Evolutionary conservation across 2,888 invertebrate genomes (phyloP).

Genomic region (Gasteruption jaculator): DNA sequence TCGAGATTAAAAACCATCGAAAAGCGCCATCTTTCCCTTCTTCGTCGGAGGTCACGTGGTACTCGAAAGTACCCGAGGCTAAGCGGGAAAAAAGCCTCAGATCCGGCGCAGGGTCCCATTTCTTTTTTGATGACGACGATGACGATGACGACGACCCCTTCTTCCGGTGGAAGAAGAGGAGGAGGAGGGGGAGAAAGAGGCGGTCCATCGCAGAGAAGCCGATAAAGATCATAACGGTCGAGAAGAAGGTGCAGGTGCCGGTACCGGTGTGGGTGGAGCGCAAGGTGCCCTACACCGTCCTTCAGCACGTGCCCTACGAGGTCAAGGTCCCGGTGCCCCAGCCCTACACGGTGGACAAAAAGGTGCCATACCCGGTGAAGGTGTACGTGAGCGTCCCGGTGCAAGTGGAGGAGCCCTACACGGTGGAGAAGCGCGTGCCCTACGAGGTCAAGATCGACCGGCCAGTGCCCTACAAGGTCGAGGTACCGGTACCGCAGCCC

Average conservation of each 20-base stretch:
- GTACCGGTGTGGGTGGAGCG: constrained; percentile 60
- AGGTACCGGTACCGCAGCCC: constrained; percentile 48
- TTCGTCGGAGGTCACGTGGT: no score
- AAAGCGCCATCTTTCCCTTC: no score
- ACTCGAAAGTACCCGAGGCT: no score
- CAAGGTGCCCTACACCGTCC: constrained; percentile 61
- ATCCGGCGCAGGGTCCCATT: no score
- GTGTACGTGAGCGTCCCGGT: constrained; percentile 34
- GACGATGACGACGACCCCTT: no score
- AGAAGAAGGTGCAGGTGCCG: constrained; percentile 35
- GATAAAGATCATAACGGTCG: constrained; percentile 14
- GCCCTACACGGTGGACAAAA: constrained; percentile 62
- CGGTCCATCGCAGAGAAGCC: not conserved
- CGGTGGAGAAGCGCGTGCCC: constrained; percentile 47
- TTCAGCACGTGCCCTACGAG: constrained; percentile 64
- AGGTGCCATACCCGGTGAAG: constrained; percentile 56
- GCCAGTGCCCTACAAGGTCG: constrained; percentile 29
- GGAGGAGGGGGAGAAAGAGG: constrained; percentile 7
- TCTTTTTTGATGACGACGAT: constrained; percentile 2
- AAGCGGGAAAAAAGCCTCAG: no score
- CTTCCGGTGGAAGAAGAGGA: no score
- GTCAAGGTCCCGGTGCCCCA: constrained; percentile 62
- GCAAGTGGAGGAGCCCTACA: constrained; percentile 55
- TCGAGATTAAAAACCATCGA: no score
- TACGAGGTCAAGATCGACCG: constrained; percentile 39